These are phyloP conservation scores for Tolypeutes matacus DNA, from an alignment of 2,797 vertebrate genomes.

Conservation along the genomic window DNA sequence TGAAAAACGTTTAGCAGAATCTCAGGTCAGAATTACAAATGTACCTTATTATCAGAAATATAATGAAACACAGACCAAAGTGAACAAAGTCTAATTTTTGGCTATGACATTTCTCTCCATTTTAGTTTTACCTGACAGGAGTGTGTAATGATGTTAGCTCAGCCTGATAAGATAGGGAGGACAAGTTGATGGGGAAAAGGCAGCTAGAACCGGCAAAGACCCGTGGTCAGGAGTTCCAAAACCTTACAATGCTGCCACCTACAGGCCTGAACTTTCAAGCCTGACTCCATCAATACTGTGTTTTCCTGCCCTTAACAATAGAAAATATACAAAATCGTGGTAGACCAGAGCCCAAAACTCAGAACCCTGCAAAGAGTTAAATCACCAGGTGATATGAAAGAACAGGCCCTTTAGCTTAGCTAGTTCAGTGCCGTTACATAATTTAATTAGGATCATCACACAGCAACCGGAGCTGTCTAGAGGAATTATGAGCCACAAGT, in stretches of 20 bases:
- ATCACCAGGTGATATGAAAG: conserved; percentile 77
- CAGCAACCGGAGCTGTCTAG: conserved; percentile 81
- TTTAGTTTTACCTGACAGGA: conserved; percentile 77
- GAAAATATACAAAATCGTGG: background rate
- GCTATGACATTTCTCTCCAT: conserved; percentile 74
- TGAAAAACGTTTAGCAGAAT: conserved; percentile 11
- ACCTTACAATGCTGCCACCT: conserved; percentile 90
- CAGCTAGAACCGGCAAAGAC: accelerated
- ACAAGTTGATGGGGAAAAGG: background rate
- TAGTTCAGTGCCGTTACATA: conserved; percentile 79
- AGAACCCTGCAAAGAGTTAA: conserved; percentile 70
- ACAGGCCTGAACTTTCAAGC: conserved; percentile 67
- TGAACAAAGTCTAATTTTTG: conserved; percentile 72
- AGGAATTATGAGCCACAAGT: conserved; percentile 85
- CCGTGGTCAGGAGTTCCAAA: conserved; percentile 62
- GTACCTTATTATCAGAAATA: conserved; percentile 75
- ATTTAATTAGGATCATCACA: conserved; percentile 88
- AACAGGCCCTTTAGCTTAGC: conserved; percentile 79
- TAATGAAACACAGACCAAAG: conserved; percentile 58
- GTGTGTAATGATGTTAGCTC: conserved; percentile 67
- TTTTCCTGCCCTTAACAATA: background rate
- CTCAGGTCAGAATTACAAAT: conserved; percentile 70
- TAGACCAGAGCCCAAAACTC: background rate
- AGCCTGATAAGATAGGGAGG: background rate
- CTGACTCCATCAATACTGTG: background rate